Base-by-base conservation (phyloP, 2,797 vertebrate species). In the Craterocephalus amniculus region DNA sequence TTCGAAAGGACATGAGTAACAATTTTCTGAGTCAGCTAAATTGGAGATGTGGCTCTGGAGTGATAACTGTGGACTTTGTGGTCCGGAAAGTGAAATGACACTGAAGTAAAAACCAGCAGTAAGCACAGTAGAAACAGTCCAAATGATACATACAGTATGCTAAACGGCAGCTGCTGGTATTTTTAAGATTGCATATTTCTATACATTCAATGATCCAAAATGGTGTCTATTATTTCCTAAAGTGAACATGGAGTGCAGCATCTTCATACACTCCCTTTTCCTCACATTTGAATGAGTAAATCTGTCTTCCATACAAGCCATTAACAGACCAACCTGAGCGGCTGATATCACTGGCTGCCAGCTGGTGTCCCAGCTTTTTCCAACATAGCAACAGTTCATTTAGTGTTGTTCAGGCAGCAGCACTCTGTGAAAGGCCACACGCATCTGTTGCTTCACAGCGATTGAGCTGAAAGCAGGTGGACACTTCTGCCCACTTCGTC, bases 1-100 rank as follows among this genome's bases (percentile, higher is more conserved):
- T 80, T 68, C 81, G 76, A 34, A 83, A 51, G 72, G 72, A 70
- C 48, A 77, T n/a, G 24, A 74, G 84, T 85, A 88, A 87, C 84
- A 84, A 83, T 75, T 68, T 79, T 85, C 26, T 67, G 66, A 34
- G 34, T 31, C 43, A 65, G 20, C 51, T 40, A 24, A 54, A 4
- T 9, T 31, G 27, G 40, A 51, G 29, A 27, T 40, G 8, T 36
- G 22, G 26, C 35, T 70, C 26, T 20, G n/a, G 29, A 65, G 29
- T 34, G 22, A 29, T 35, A 27, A 60, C 16, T 72, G 54, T 5
- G 48, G 20, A 70, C 74, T 71, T 70, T 59, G 26, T 69, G 38
- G 31, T 59, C 35, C 16, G 4, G 22, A 29, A 57, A 31, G 16
- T 72, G 62, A 71, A 67, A 9, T 57, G 48, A 78, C 40, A 27